Conservation (phyloP, 2,797 vertebrate genomes). For the Tarsius wallacei region DNA sequence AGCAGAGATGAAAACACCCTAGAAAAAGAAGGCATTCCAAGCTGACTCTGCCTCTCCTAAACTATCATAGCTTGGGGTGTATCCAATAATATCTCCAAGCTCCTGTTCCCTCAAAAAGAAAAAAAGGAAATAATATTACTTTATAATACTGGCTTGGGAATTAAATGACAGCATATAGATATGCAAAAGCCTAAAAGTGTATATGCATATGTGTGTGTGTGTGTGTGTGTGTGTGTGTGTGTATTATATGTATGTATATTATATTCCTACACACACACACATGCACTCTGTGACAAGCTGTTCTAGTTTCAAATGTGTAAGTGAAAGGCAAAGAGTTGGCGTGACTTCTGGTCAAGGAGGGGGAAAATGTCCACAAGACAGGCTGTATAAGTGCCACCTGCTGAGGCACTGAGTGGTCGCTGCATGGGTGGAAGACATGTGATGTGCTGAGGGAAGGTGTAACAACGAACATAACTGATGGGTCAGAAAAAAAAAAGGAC, state of each 20-base stretch:
- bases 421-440: background rate
- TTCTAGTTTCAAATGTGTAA: background rate
- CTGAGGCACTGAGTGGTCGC: background rate
- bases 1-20: background rate
- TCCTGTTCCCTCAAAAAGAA: background rate
- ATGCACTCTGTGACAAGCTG: background rate
- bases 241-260: background rate
- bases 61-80: background rate
- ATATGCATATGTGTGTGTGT: no score
- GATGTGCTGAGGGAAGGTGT: background rate
- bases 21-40: background rate
- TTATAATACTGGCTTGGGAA: background rate
- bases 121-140: background rate
- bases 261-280: background rate
- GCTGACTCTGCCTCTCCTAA: background rate
- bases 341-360: background rate
- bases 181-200: background rate
- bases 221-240: no score
- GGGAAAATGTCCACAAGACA: background rate
- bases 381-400: background rate
- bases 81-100: background rate
- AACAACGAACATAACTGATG: background rate
- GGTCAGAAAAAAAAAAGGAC: background rate
- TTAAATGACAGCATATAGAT: background rate
- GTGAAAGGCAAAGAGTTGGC: background rate